These are phyloP conservation scores for Teleopsis dalmanni DNA, from an alignment of 1,140 invertebrate species.

Conservation along the genomic window DNA sequence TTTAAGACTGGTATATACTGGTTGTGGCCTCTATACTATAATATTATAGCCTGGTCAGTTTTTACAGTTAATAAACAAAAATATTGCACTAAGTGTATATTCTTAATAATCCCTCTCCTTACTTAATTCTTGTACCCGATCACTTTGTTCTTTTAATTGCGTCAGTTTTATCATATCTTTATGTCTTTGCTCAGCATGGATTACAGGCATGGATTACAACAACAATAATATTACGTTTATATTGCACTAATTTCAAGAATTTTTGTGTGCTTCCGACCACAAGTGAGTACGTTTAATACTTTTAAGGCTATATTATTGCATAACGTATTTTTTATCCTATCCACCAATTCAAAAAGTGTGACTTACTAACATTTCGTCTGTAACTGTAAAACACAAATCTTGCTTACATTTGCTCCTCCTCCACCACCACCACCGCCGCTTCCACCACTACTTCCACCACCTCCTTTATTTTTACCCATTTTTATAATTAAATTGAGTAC, in stretches of 20 bases:
- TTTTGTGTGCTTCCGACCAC: neutral
- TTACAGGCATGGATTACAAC: too few species aligned
- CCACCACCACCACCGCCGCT: conserved; percentile 20
- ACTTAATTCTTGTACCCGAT: too few species aligned
- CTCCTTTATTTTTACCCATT: conserved; percentile 41
- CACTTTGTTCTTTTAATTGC: too few species aligned
- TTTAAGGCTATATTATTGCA: neutral
- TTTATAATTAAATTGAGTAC: neutral
- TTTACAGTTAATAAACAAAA: too few species aligned
- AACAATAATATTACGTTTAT: neutral
- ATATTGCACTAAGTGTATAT: too few species aligned
- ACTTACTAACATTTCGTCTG: conserved; percentile 9
- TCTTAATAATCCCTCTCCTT: too few species aligned
- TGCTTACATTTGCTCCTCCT: conserved; percentile 37
- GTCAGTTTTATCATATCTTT: too few species aligned
- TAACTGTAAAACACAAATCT: conserved; percentile 44
- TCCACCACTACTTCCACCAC: conserved; percentile 22
- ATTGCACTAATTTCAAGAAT: neutral
- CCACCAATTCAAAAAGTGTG: conserved; percentile 1
- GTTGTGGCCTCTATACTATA: too few species aligned
- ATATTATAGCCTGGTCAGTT: too few species aligned
- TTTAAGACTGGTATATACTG: too few species aligned
- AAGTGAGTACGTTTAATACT: neutral
- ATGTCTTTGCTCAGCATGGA: too few species aligned
- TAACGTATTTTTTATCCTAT: neutral